Base-by-base conservation (phyloP, 2,888 invertebrate species). In the Lapara coniferarum region DNA sequence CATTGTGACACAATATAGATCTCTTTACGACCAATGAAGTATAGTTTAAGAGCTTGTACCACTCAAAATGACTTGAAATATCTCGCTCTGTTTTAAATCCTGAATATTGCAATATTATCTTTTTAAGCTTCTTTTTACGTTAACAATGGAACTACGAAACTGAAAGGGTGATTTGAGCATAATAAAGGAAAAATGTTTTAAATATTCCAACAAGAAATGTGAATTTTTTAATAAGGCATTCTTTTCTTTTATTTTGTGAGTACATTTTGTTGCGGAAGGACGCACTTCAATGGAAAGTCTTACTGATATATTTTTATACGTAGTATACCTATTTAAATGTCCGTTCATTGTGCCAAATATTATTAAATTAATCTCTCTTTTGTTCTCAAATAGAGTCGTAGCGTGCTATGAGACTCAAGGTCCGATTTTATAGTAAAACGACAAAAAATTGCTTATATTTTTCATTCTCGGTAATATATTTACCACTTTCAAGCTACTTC, bases 71-170 rank as follows among this genome's bases (percentile, higher is more conserved):
- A 12, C 55, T 55, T 8, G 49, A 19, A 49, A 49, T 19, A 46
- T 49, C 16, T 19, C 63, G 12, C 13, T 4, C 16, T 8, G 10
- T 59, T 44, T 63, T 12, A 63, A 16, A 59, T 44, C 59, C 0
- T 4, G 44, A 59, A 63, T 63, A 49, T 63, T 19, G 16, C 63
- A 13, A 46, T 12, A 19, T 49, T 63, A 59, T 46, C 16, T 63
- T 25, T 49, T 63, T 49, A n/a, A 19, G 6, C 59, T n/a, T 46
- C 2, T 55, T 55, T 53, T 59, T 44, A n/a, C 16, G 37, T 37
- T 37, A 4, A 12, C 16, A 44, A 19, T 16, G 19, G 19, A 19
- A 19, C 19, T 12, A 19, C 7, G 14, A 12, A 57, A 46, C 19
- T 6, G 49, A 63, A 63, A 19, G 8, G 49, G 63, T 63, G 25